Evolutionary conservation across 1,140 invertebrate species (phyloP).

Genomic region (Sitobion miscanthi): DNA sequence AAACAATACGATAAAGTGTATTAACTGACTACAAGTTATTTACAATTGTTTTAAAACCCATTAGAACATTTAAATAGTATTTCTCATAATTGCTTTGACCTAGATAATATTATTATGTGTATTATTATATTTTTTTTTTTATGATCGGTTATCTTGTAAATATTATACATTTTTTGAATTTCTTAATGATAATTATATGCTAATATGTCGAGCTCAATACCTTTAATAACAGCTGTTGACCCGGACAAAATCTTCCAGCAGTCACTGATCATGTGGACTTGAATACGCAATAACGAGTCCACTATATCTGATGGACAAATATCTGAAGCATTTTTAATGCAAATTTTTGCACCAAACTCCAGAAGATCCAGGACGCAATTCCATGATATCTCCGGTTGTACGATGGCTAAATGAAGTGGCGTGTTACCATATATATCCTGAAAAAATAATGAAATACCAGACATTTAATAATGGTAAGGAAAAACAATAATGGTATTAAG

Average conservation of each 20-base stretch:
- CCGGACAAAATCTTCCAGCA: slow-evolving; percentile 56
- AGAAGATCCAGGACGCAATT: slow-evolving; percentile 66
- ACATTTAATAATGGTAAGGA: background rate
- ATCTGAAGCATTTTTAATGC: slow-evolving; percentile 63
- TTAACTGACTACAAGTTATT: background rate
- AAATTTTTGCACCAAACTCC: slow-evolving; percentile 66
- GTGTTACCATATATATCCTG: slow-evolving; percentile 67
- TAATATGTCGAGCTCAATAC: background rate
- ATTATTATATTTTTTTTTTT: slow-evolving; percentile 5
- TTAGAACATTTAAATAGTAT: background rate
- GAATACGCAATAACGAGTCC: slow-evolving; percentile 48
- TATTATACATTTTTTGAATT: background rate
- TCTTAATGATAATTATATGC: background rate
- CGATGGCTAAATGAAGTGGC: slow-evolving; percentile 67
- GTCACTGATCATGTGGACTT: slow-evolving; percentile 53
- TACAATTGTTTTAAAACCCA: background rate
- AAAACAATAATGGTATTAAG: background rate
- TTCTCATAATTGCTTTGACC: background rate
- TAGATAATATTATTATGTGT: background rate
- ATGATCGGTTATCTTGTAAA: background rate
- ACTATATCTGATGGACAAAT: slow-evolving; percentile 63
- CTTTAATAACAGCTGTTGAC: slow-evolving; percentile 32
- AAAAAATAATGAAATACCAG: slow-evolving; percentile 58
- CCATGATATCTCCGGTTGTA: slow-evolving; percentile 65
- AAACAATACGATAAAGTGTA: background rate